Conservation (phyloP, 2,888 invertebrate genomes). For the Calameuta pallipes region DNA sequence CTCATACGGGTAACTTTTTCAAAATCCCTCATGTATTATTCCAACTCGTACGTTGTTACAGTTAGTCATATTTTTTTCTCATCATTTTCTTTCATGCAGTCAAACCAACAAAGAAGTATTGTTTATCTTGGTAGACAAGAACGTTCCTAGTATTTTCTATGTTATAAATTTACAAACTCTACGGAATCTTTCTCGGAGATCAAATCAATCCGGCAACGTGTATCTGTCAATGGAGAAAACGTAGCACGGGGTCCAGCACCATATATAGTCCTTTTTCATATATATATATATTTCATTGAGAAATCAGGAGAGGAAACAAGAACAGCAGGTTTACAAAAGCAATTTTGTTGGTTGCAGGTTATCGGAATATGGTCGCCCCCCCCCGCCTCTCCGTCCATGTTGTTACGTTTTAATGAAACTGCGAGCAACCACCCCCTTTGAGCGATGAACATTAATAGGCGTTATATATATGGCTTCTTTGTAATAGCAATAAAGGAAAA, state of each 20-base stretch:
- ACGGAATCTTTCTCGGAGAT: not conserved
- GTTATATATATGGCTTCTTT: not conserved
- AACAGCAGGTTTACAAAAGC: not conserved
- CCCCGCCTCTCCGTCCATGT: too few relatives aligned
- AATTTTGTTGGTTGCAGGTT: not conserved
- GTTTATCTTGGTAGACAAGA: not conserved
- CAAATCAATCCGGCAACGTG: not conserved
- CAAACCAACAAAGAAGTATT: not conserved
- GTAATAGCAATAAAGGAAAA: not conserved
- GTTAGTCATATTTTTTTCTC: not conserved
- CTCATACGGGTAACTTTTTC: not conserved
- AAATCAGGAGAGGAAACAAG: not conserved
- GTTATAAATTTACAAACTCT: not conserved
- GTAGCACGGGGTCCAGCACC: too few relatives aligned
- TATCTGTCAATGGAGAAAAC: not conserved
- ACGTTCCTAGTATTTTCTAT: not conserved
- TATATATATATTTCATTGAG: not conserved
- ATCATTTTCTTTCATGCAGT: not conserved
- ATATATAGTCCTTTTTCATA: too few relatives aligned
- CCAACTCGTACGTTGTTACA: not conserved
- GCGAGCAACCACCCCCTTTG: not conserved
- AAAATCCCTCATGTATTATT: not conserved
- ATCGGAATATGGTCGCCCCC: not conserved
- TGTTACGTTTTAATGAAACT: slow-evolving; percentile 1
- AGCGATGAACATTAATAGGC: slow-evolving; percentile 36